Evolutionary conservation across 1,140 invertebrate species (phyloP).

Genomic region (Macrobrachium rosenbergii): DNA sequence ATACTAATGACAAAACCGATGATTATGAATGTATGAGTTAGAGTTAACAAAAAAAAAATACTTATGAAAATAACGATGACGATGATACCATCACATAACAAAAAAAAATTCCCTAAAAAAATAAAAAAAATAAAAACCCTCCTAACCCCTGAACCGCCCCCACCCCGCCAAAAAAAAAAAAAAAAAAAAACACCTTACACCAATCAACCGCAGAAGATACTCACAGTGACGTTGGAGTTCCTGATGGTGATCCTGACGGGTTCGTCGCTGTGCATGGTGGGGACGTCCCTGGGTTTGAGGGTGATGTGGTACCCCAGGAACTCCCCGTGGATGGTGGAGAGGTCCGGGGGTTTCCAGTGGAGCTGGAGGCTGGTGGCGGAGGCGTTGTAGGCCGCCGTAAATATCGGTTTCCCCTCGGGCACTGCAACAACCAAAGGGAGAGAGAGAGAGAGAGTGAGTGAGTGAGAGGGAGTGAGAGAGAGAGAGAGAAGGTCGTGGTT

Average conservation of each 20-base stretch:
- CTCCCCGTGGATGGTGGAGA: conserved; percentile 82
- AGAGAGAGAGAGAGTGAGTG: conserved; percentile 38
- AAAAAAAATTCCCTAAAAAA: too few species aligned
- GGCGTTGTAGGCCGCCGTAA: conserved; percentile 80
- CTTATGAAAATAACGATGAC: too few species aligned
- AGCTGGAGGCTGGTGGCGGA: conserved; percentile 80
- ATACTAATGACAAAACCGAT: too few species aligned
- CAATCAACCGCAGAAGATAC: conserved; percentile 15
- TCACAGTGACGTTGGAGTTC: conserved; percentile 45
- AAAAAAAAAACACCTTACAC: neutral
- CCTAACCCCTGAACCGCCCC: too few species aligned
- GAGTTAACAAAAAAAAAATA: too few species aligned
- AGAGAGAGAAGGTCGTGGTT: conserved; percentile 7
- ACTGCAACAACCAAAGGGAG: conserved; percentile 72
- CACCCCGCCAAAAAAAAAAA: too few species aligned
- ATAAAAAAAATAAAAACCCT: too few species aligned
- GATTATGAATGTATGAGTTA: too few species aligned
- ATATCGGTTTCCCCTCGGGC: conserved; percentile 80
- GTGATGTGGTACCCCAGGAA: conserved; percentile 82
- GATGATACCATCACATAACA: too few species aligned
- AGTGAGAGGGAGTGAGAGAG: conserved; percentile 35
- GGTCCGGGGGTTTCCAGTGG: conserved; percentile 79
- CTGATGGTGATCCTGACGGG: conserved; percentile 49
- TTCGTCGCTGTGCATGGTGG: conserved; percentile 43
- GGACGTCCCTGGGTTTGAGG: conserved; percentile 72